Conservation (phyloP, 2,113 vertebrate genomes). For the Cochlearius cochlearius region DNA sequence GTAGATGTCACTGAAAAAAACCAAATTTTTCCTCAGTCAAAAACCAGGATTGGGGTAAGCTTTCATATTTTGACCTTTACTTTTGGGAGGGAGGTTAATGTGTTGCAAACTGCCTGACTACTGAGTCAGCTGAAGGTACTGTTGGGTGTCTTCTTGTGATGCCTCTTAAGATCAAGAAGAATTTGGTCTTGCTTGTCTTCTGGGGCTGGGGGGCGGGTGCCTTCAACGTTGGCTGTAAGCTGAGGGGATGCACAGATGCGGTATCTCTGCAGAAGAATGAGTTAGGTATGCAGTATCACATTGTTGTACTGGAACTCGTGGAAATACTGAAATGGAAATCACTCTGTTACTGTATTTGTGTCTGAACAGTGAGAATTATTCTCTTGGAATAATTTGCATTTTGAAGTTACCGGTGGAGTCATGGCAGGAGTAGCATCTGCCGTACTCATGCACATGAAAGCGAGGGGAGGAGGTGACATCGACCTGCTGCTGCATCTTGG, state of each 20-base stretch:
- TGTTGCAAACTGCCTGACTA: not conserved
- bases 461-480: not conserved
- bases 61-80: not conserved
- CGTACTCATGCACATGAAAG: rapidly evolving
- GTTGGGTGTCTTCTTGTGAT: not conserved
- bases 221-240: not conserved
- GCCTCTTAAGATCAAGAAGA: not conserved
- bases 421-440: not conserved
- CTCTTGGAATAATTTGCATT: not conserved
- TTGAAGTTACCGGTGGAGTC: not conserved
- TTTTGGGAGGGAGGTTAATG: not conserved
- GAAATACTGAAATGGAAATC: not conserved
- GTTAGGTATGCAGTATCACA: not conserved
- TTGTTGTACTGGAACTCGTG: not conserved
- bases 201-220: not conserved
- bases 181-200: not conserved
- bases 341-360: not conserved
- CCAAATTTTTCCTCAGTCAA: not conserved
- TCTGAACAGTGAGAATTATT: not conserved
- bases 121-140: not conserved
- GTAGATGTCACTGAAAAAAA: not conserved
- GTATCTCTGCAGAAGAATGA: not conserved
- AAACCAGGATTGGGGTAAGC: not conserved
- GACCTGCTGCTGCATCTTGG: not conserved
- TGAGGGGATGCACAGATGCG: not conserved